Evolutionary conservation across 2,888 invertebrate genomes (phyloP).

Genomic region (Coleophora flavipennella): DNA sequence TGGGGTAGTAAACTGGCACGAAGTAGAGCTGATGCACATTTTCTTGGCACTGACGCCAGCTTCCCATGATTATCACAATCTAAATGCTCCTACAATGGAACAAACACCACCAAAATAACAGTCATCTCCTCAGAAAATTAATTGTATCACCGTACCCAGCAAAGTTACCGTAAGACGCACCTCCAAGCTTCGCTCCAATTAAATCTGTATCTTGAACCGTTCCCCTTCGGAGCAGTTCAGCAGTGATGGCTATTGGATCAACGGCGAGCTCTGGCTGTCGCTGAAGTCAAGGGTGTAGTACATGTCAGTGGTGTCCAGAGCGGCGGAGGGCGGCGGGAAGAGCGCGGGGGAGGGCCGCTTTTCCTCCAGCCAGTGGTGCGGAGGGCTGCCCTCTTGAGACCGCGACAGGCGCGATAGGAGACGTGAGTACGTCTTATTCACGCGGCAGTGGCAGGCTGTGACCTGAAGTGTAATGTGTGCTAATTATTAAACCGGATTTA

Average conservation of each 20-base stretch:
- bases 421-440: constrained; percentile 82
- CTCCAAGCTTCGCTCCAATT: background rate
- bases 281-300: constrained; percentile 85
- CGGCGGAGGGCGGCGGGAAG: constrained; percentile 46
- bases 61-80: too few relatives aligned
- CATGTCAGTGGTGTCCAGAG: constrained; percentile 80
- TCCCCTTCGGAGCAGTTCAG: constrained; percentile 64
- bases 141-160: too few relatives aligned
- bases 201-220: constrained; percentile 63
- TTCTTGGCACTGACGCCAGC: too few relatives aligned
- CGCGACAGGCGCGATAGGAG: constrained; percentile 72
- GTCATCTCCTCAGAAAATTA: too few relatives aligned
- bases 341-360: constrained; percentile 47
- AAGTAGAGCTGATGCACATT: too few relatives aligned
- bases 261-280: constrained; percentile 82
- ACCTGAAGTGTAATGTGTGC: constrained; percentile 60
- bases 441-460: constrained; percentile 84
- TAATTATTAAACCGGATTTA: too few relatives aligned
- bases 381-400: constrained; percentile 39
- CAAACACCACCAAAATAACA: too few relatives aligned
- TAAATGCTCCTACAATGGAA: too few relatives aligned
- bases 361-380: constrained; percentile 75
- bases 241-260: constrained; percentile 77
- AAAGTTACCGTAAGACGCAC: too few relatives aligned
- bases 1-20: too few relatives aligned